Evolutionary conservation across 1,140 invertebrate species (phyloP), one percentile per base, ranked within the genome.

Genomic region (Temnothorax longispinosus): DNA sequence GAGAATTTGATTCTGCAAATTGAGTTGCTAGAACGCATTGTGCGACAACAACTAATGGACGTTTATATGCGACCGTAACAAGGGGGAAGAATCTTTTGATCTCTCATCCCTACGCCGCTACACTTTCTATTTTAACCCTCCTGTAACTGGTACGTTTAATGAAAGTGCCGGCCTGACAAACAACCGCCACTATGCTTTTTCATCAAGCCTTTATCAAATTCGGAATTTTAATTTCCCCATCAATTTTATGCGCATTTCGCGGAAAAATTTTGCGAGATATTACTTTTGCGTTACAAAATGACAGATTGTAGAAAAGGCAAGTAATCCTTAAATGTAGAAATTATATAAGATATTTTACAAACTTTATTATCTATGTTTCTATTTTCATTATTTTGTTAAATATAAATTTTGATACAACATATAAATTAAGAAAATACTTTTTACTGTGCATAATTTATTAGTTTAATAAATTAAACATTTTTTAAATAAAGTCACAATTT

Each of bases 81-180:
- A 80, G 52, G 44, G 18, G 62, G 56, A 64, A 80, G 75, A 69
- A 82, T 90, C 91, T 89, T 93, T 92, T 93, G 91, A 93, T 93
- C 91, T 91, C 85, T 80, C 50, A 54, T 56, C 75, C 21, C 54
- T 44, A 7, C 78, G 15, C 35, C 15, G 15, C 38, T 41, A 58
- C 60, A 82, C 71, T 84, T 74, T 65, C 60, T 86, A 90, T 80
- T 90, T 90, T 87, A 71, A 72, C 82, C 62, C 80, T 56, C 62
- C 77, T 71, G 69, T 76, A 76, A 50, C 32, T n/a, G 58, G 44
- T 56, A 67, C 76, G 74, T 64, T 86, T 69, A 86, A 78, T 78
- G 56, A 81, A 86, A 86, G 38, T 58, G 27, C 18, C 52, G 60
- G 41, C 21, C 71, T 80, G 64, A 27, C 76, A 86, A 86, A 82